Evolutionary conservation across 1,140 invertebrate species (phyloP), one percentile per base, ranked within the genome.

Genomic region (Akabosia matsudoensis): DNA sequence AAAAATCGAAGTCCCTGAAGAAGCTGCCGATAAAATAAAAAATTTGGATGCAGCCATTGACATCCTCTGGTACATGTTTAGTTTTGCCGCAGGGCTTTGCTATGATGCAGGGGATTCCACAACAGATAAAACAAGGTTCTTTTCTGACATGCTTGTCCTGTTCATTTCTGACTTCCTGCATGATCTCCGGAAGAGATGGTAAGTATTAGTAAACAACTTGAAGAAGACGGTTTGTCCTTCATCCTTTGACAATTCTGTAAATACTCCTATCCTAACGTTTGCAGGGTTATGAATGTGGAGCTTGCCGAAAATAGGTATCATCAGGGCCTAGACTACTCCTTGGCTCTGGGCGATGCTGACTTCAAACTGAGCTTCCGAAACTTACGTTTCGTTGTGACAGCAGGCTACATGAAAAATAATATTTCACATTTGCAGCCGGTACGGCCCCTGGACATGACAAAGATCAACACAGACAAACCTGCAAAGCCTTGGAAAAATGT

Each of bases 21-120:
- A 67, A n/a, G 1, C 3, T 31, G 61, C 61, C 4, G 61, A 67
- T 31, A 67, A 7, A 31, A 10, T 67, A 30, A 10, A 28, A 28
- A 22, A 22, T n/a, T 31, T 67, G 24, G 61, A 67, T 31, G 3
- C 26, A 30, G 24, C 61, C 24, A n/a, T 67, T n/a, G 61, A 67
- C 30, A 67, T 67, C 30, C 61, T 67, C 3, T 67, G 61, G 61
- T 67, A 16, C 30, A 16, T 67, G 28, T 67, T 67, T 30, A 67
- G 61, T 22, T 31, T 67, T 4, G 31, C 26, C n/a, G 7, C 31
- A 7, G 61, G 7, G 28, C 7, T 2, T 14, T 67, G 61, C n/a
- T 67, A 67, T 31, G 31, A 31, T 22, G 54, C 54, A 7, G 22
- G 22, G 14, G n/a, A 45, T 45, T 45, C 7, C 37, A 7, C 37